Evolutionary conservation across 2,888 invertebrate species (phyloP), one percentile per base, ranked within the genome.

Genomic region (Hirtodrosophila cameraria): DNA sequence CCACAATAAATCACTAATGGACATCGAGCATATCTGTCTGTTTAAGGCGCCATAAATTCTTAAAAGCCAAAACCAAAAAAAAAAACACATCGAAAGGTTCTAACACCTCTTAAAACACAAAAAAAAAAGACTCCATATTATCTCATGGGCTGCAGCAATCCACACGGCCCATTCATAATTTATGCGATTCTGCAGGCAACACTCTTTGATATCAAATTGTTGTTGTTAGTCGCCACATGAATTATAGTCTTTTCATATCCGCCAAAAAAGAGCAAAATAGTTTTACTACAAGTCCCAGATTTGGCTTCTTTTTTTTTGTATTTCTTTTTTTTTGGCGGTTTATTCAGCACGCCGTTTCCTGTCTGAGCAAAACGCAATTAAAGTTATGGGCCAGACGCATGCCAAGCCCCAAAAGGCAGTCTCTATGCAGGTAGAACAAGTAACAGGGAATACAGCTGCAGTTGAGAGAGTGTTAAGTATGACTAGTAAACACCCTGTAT

Each of bases 1-100:
- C 78, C 72, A 85, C 83, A 85, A 75, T 82, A 82, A 82, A 85
- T 82, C 82, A 87, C 75, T 68, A 87, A 85, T 75, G 79, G 61
- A n/a, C 78, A 75, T 39, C 70, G 46, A 59, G 57, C 72, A 66
- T 75, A 65, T 77, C 77, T 86, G 82, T 86, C 71, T 74, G 61
- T 64, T 84, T 74, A 82, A 71, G 59, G 71, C 78, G 66, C 84
- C 82, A 87, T 87, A 82, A 82, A 82, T 82, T 84, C 71, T 63
- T 49, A 30, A 70, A 57, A 59, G 39, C 42, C 45, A 42, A 59
- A 60, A 27, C 3, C 35, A 5, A 43, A 57, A 50, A 49, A 31
- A 50, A 46, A 53, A 59, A 43, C 30, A 39, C 43, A n/a, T n/a
- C 43, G 43, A 68, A 86, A 86, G 76, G 85, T 82, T 82, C 82